Conservation (phyloP, 1,140 invertebrate genomes). For the Drosophila dunni region DNA sequence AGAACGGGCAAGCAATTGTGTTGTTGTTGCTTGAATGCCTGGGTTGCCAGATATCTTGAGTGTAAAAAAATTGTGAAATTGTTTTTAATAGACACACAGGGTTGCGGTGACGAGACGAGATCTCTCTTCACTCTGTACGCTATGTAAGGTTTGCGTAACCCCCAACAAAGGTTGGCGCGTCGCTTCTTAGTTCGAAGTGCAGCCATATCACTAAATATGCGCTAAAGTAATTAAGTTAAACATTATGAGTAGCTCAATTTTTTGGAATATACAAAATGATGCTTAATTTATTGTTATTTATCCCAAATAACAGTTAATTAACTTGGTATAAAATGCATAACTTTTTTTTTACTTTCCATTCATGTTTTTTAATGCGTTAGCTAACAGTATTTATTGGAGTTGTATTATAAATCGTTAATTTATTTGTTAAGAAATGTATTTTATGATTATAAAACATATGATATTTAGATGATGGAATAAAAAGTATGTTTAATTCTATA, state of each 20-base stretch:
- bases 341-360: background rate
- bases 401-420: background rate
- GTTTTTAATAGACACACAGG: slow-evolving; percentile 25
- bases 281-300: background rate
- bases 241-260: background rate
- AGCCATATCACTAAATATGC: slow-evolving; percentile 10
- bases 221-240: background rate
- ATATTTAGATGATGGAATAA: background rate
- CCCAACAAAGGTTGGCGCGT: slow-evolving; percentile 42
- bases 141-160: slow-evolving; percentile 48
- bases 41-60: slow-evolving; percentile 46
- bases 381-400: background rate
- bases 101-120: slow-evolving; percentile 41
- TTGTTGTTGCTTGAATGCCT: slow-evolving; percentile 21
- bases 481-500: background rate
- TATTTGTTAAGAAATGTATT: background rate
- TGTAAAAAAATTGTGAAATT: slow-evolving; percentile 49
- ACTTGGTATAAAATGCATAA: no score
- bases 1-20: slow-evolving; percentile 20
- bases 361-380: background rate
- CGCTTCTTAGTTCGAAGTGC: slow-evolving; percentile 37
- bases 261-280: background rate
- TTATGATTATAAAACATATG: background rate
- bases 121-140: slow-evolving; percentile 2
- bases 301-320: background rate